Conservation (phyloP, 2,797 vertebrate genomes). For the Pempheris klunzingeri region DNA sequence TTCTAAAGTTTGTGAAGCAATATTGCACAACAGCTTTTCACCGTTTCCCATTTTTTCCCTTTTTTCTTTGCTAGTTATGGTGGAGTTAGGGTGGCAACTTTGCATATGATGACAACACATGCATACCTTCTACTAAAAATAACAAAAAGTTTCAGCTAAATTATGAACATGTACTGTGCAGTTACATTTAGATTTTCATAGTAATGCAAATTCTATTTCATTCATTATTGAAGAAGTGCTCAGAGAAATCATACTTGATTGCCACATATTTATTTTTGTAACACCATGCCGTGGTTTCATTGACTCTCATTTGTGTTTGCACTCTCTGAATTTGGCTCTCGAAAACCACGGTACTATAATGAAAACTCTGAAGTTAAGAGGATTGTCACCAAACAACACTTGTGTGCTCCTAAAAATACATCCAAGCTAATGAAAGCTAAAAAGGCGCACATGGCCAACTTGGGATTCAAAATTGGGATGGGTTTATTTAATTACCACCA, state of each 20-base stretch:
- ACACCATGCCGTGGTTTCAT: constrained; percentile 30
- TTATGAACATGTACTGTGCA: constrained; percentile 17
- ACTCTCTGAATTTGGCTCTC: constrained; percentile 47
- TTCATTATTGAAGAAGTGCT: constrained; percentile 53
- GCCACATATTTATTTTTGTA: constrained; percentile 57
- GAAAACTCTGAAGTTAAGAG: constrained; percentile 62
- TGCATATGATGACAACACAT: constrained; percentile 25
- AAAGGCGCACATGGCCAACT: constrained; percentile 42
- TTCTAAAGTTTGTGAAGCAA: constrained; percentile 41
- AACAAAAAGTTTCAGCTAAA: constrained; percentile 6
- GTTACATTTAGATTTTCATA: constrained; percentile 39
- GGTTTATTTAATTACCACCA: constrained; percentile 72
- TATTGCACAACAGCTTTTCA: constrained; percentile 27
- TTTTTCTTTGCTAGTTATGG: constrained; percentile 28
- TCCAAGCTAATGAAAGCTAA: constrained; percentile 56
- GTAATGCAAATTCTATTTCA: constrained; percentile 34
- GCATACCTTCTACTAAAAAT: constrained; percentile 15
- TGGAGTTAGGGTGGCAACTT: constrained; percentile 30
- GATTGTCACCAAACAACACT: constrained; percentile 63
- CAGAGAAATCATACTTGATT: constrained; percentile 41
- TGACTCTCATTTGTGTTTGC: constrained; percentile 53
- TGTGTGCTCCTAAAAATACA: constrained; percentile 62
- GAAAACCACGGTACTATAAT: constrained; percentile 47
- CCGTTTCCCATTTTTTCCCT: neutral
- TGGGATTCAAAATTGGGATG: constrained; percentile 58